Evolutionary conservation across 2,113 vertebrate genomes (phyloP), one percentile per base, ranked within the genome.

Genomic region (Phylloscopus whistleri): DNA sequence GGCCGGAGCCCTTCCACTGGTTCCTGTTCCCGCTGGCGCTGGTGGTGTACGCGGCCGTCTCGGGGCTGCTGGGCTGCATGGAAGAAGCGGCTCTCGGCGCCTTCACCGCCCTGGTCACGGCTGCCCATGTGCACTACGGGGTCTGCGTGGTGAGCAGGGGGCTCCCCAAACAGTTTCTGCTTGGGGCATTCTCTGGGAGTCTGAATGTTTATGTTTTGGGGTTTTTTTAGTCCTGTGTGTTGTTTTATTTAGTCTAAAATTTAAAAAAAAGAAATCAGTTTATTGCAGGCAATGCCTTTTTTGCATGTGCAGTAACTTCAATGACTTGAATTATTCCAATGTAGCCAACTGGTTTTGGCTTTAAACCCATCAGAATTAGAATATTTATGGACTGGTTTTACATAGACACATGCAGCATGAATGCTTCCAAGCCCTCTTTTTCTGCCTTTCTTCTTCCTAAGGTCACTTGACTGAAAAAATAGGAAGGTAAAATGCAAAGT

Each of bases 121-220:
- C 91, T 0, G 97, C 97, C 44, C 97, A 95, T 1, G 21, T 97
- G 56, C 96, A 97, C 64, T 97, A 94, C 2, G 96, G 96, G 37
- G 31, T 96, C 63, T 97, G 90, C 24, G 93, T 96, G 96, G 97
- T 96, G 90, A 97, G 95, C 26, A 3, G 6, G 26, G 23, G 18
- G 15, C 11, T 10, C 60, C 41, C 35, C 14, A 13, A 21, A 15
- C 0, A 0, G 6, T 5, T 44, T 31, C 37, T 56, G 10, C 0
- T 0, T 37, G 80, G 23, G 79, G n/a, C 21, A 4, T 10, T 14
- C 19, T 8, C 51, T 2, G 1, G 9, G 19, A 80, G 8, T 7
- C 55, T 39, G 31, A 39, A 20, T 15, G 23, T 10, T 72, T 84
- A 26, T 1, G 4, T 4, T 22, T 19, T 18, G 21, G 35, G 3